These are phyloP conservation scores for Hylyphantes graminicola DNA, from an alignment of 1,140 invertebrate genomes.

Conservation along the genomic window DNA sequence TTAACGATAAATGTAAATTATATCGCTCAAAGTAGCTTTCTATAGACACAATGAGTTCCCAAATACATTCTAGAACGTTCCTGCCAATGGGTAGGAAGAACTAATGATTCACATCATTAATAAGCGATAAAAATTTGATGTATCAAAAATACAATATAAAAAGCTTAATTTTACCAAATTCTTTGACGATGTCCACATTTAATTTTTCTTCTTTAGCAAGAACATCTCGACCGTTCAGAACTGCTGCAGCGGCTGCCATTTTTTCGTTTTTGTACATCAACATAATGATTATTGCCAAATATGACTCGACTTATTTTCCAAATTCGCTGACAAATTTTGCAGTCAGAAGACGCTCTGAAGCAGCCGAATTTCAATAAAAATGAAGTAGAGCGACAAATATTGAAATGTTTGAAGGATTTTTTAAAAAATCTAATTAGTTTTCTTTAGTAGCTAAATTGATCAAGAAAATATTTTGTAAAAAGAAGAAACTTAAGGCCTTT, in stretches of 20 bases:
- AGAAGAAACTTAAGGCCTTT: too few relatives aligned
- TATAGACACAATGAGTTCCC: neutral
- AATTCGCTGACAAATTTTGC: slow-evolving; percentile 35
- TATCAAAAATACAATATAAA: neutral
- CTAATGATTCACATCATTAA: neutral
- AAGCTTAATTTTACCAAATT: slow-evolving; percentile 29
- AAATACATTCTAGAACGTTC: neutral
- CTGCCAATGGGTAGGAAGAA: neutral
- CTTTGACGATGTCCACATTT: slow-evolving; percentile 37
- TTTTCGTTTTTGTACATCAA: slow-evolving; percentile 25
- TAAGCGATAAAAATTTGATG: neutral
- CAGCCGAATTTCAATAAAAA: too few relatives aligned
- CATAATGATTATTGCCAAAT: neutral
- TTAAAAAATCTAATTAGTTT: too few relatives aligned
- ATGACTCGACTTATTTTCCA: neutral
- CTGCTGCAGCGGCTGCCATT: slow-evolving; percentile 48
- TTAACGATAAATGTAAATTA: neutral
- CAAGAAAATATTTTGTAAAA: too few relatives aligned
- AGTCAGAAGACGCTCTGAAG: too few relatives aligned
- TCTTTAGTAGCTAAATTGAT: too few relatives aligned
- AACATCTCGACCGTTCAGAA: slow-evolving; percentile 22
- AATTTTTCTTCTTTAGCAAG: slow-evolving; percentile 23
- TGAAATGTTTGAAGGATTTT: too few relatives aligned
- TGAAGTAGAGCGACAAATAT: too few relatives aligned
- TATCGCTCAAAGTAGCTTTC: neutral